Evolutionary conservation across 2,888 invertebrate genomes (phyloP).

Genomic region (Muschampia plurimacula): DNA sequence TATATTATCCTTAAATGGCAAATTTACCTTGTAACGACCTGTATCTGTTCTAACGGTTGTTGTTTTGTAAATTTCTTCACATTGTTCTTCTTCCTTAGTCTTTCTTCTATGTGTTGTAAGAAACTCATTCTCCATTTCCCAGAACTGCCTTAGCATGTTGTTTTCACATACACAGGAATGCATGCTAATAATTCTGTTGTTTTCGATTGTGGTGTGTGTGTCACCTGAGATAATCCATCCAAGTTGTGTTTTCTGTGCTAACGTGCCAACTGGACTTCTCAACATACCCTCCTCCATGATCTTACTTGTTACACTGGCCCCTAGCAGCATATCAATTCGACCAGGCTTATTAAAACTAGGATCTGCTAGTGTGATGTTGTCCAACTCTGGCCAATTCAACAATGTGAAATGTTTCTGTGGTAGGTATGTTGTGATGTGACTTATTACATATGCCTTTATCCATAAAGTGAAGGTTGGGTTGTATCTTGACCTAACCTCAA

Average conservation of each 20-base stretch:
- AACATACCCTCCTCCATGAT: slow-evolving; percentile 3
- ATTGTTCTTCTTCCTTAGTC: background rate
- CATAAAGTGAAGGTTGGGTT: slow-evolving; percentile 20
- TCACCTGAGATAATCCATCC: slow-evolving; percentile 1
- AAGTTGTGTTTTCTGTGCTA: slow-evolving; percentile 10
- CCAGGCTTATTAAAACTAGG: slow-evolving; percentile 12
- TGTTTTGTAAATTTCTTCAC: slow-evolving; percentile 7
- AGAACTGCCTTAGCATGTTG: slow-evolving; percentile 33
- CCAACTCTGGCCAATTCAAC: background rate
- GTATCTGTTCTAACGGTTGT: slow-evolving; percentile 1
- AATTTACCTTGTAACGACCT: background rate
- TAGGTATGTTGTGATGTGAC: slow-evolving; percentile 15
- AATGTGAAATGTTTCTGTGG: slow-evolving; percentile 5
- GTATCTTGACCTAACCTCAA: background rate
- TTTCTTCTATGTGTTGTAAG: background rate
- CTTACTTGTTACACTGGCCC: slow-evolving; percentile 4
- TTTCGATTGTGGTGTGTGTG: slow-evolving; percentile 5
- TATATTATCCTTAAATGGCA: background rate
- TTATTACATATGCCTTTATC: slow-evolving; percentile 14
- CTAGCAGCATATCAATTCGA: slow-evolving; percentile 5
- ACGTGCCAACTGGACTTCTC: background rate
- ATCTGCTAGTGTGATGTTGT: slow-evolving; percentile 16
- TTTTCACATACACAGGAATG: slow-evolving; percentile 17
- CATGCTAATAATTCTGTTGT: slow-evolving; percentile 1
- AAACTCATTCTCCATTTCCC: slow-evolving; percentile 36